Conservation (phyloP, 2,888 invertebrate genomes). For the Cryptocephalus primarius region DNA sequence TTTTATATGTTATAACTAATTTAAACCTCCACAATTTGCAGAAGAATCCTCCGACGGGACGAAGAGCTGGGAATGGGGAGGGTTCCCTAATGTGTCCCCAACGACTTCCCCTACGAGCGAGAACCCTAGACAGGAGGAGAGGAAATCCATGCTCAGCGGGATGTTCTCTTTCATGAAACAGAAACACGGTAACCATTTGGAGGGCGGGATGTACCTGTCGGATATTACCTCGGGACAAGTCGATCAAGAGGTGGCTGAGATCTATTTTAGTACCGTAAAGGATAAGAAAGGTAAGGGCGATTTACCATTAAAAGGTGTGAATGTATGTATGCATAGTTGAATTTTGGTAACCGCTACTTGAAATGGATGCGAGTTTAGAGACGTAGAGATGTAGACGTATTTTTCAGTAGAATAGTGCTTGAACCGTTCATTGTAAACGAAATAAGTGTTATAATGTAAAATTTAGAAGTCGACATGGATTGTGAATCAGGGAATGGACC, state of each 20-base stretch:
- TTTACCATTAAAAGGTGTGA: neutral
- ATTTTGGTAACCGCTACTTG: neutral
- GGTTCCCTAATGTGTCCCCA: constrained; percentile 50
- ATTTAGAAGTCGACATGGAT: constrained; percentile 64
- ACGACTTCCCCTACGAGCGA: constrained; percentile 23
- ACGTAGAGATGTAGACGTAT: too few species aligned
- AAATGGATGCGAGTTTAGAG: neutral
- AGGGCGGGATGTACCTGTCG: constrained; percentile 77
- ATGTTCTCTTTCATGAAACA: constrained; percentile 91
- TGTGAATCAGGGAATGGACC: constrained; percentile 94
- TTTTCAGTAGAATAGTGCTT: constrained; percentile 4
- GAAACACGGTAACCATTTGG: constrained; percentile 41
- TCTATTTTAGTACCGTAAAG: constrained; percentile 60
- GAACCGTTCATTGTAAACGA: constrained; percentile 18
- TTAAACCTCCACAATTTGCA: constrained; percentile 1
- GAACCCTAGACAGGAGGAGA: constrained; percentile 21
- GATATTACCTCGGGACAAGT: constrained; percentile 81
- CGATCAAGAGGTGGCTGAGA: constrained; percentile 83
- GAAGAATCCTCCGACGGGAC: constrained; percentile 27
- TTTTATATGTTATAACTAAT: too few species aligned
- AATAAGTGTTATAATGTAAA: constrained; percentile 29
- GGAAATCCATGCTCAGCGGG: constrained; percentile 69
- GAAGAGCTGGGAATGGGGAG: constrained; percentile 87
- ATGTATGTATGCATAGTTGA: neutral
- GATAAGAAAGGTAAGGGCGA: constrained; percentile 24